Percentiles rank a stretch among this genome's conserved stretches.
These are phyloP conservation scores for Luperina testacea DNA, from an alignment of 2,888 invertebrate genomes.

Conservation along the genomic window DNA sequence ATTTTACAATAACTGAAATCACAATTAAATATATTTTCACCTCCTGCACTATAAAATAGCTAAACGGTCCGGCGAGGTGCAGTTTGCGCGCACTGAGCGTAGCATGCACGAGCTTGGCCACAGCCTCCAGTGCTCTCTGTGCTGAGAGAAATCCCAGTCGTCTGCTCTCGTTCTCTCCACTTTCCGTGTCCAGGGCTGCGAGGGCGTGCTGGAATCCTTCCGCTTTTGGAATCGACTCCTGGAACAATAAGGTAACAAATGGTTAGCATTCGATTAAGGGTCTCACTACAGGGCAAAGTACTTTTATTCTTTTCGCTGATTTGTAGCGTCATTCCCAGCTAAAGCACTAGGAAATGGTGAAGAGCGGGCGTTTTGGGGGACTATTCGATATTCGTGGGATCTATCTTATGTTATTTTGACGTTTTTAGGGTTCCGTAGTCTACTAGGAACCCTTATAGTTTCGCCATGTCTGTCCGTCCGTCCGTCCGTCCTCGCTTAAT, in stretches of 20 bases:
- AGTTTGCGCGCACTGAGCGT: slow-evolving; percentile 95
- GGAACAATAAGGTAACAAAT: slow-evolving; percentile 4
- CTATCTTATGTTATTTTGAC: no score
- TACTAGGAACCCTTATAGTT: no score
- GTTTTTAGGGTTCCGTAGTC: no score
- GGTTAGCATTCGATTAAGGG: not conserved
- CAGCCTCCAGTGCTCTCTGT: slow-evolving; percentile 92
- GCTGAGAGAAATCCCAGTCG: slow-evolving; percentile 91
- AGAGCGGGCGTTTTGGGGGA: no score
- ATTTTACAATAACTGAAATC: not conserved
- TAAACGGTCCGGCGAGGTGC: slow-evolving; percentile 96
- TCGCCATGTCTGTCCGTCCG: no score
- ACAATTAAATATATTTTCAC: slow-evolving; percentile 80
- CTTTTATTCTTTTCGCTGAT: not conserved
- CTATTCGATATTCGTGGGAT: no score
- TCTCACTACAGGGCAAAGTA: not conserved
- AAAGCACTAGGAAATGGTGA: no score
- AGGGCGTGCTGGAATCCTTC: slow-evolving; percentile 85
- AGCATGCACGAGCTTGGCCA: slow-evolving; percentile 94
- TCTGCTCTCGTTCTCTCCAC: slow-evolving; percentile 68
- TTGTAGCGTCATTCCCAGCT: no score
- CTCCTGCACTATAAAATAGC: slow-evolving; percentile 96
- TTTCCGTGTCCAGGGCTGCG: slow-evolving; percentile 78
- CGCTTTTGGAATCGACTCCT: slow-evolving; percentile 78
- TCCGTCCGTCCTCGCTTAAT: no score